These are phyloP conservation scores for Lottia gigantea DNA, from an alignment of 2,888 invertebrate genomes.

Conservation along the genomic window DNA sequence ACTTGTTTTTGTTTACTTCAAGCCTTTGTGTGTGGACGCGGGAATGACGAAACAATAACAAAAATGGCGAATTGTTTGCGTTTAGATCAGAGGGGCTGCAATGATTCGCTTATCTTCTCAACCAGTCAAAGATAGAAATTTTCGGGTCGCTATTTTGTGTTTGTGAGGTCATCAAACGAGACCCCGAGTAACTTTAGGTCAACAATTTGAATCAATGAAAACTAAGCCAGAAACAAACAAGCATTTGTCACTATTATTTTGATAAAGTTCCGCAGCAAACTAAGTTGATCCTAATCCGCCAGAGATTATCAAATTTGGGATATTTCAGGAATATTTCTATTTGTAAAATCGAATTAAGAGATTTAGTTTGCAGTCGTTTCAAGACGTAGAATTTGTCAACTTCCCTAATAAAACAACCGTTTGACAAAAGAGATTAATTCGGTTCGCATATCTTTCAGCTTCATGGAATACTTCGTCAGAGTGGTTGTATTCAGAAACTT, in stretches of 20 bases:
- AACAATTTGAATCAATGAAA: conserved; percentile 8
- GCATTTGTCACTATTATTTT: conserved; percentile 7
- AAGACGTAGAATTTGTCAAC: not conserved
- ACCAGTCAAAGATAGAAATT: conserved; percentile 5
- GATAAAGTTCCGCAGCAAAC: not conserved
- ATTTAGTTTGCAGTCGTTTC: conserved; percentile 2
- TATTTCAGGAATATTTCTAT: conserved; percentile 2
- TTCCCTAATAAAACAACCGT: not conserved
- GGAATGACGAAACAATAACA: conserved; percentile 13
- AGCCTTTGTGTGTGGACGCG: conserved; percentile 12
- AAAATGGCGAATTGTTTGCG: conserved; percentile 12
- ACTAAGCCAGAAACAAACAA: not conserved
- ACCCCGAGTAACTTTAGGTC: not conserved
- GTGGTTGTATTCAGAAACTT: not conserved
- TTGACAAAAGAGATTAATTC: no score
- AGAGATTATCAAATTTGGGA: conserved; percentile 6
- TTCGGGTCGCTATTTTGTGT: conserved; percentile 2
- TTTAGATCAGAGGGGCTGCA: not conserved
- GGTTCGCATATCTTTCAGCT: no score
- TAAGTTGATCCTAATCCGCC: not conserved
- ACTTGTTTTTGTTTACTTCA: conserved; percentile 22
- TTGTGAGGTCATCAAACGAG: not conserved
- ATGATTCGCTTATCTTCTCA: not conserved
- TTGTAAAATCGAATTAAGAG: conserved; percentile 6
- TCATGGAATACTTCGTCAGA: no score